Base-by-base conservation (phyloP, 2,888 invertebrate species). In the Conistra vaccinii region DNA sequence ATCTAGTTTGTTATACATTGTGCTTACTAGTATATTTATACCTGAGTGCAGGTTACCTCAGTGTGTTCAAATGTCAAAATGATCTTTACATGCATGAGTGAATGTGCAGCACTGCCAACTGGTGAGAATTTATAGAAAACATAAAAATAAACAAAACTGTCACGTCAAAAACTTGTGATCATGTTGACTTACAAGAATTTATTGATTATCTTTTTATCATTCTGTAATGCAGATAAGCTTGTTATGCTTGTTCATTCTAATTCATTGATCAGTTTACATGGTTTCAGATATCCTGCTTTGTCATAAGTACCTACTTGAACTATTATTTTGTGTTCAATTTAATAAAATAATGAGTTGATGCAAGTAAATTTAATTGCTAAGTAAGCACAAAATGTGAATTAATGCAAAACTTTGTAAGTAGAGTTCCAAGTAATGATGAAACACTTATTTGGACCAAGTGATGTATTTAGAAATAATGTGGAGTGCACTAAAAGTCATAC, bases 61-160 rank as follows among this genome's bases (percentile, higher is more conserved):
- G 66, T 29, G 26, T 70, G 48, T 80, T 67, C 67, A 75, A 78
- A 86, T 80, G 78, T 78, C 76, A 85, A 72, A 78, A 65, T 86
- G 75, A 79, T 76, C 69, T 72, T 76, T 67, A 57, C 63, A 68
- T 63, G 68, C 62, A 78, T 76, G 65, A 68, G 67, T 81, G 72
- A 76, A 74, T 61, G 42, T 76, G 55, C 61, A 73, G 35, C 67
- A 67, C 48, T 81, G 78, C 76, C 81, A 80, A 76, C 65, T 79
- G 62, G 66, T 77, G 68, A 73, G 67, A 45, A 57, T 61, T 60
- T 26, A 12, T 60, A 67, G 42, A 71, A 83, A 70, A 65, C 61
- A 75, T 58, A 51, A 69, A 81, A 78, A 84, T 76, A 85, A 85
- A 86, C 78, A 87, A 83, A 78, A 12, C 60, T 72, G 66, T 75